phyloP scores from a whole-genome alignment of 2,888 invertebrate species.

The Mycalesis mineus region DNA sequence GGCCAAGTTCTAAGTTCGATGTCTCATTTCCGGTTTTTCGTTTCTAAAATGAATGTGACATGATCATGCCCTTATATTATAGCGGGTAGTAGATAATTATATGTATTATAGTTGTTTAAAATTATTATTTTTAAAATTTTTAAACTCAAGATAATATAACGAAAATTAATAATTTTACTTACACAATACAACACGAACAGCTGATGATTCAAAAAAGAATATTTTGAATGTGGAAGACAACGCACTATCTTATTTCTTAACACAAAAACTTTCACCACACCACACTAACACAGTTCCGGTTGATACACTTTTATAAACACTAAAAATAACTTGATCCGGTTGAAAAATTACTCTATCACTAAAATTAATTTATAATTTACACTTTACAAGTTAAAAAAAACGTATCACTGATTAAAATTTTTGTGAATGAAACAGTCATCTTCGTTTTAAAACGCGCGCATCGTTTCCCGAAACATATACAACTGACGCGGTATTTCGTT shows the following conservation, averaged over 20 bases:
- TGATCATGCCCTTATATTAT: too few relatives aligned
- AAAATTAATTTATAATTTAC: slow-evolving; percentile 1
- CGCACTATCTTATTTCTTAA: slow-evolving; percentile 34
- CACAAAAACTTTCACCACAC: slow-evolving; percentile 59
- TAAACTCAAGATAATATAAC: too few relatives aligned
- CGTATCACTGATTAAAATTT: slow-evolving; percentile 37
- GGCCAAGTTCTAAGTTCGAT: too few relatives aligned
- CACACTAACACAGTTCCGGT: slow-evolving; percentile 39
- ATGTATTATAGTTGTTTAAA: too few relatives aligned
- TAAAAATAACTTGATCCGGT: slow-evolving; percentile 6
- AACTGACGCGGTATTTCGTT: slow-evolving; percentile 57
- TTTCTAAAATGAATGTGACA: too few relatives aligned
- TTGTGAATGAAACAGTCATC: slow-evolving; percentile 38
- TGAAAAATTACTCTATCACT: not conserved
- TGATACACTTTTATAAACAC: slow-evolving; percentile 16
- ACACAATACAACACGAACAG: slow-evolving; percentile 10
- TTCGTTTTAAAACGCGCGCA: slow-evolving; percentile 47
- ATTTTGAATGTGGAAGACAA: slow-evolving; percentile 30
- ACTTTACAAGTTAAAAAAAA: slow-evolving; percentile 25
- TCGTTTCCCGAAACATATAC: slow-evolving; percentile 39
- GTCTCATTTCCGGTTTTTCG: too few relatives aligned
- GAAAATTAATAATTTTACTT: not conserved
- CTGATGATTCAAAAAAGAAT: slow-evolving; percentile 18
- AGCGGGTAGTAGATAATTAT: too few relatives aligned
- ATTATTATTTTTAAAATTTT: too few relatives aligned